Percentiles rank a stretch among this genome's conserved stretches.
phyloP scores from a whole-genome alignment of 2,888 invertebrate genomes.

The Junonia oenone region DNA sequence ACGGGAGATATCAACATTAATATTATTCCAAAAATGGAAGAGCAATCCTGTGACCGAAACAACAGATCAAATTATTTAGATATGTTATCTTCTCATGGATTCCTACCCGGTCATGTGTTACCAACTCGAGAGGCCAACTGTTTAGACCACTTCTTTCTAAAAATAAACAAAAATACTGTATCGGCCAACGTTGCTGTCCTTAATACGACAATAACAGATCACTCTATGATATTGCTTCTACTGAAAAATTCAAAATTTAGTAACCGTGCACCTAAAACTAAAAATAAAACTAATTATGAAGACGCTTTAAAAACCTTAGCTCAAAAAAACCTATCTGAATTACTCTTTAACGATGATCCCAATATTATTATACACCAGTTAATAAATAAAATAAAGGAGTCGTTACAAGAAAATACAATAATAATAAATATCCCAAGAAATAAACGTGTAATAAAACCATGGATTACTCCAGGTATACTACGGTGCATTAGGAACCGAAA shows the following conservation, averaged over 20 bases:
- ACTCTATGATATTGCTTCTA: slow-evolving; percentile 1
- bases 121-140: slow-evolving; percentile 19
- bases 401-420: slow-evolving; percentile 1
- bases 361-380: neutral
- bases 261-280: neutral
- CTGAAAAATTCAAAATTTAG: neutral
- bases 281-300: neutral
- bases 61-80: slow-evolving; percentile 13
- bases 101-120: slow-evolving; percentile 15
- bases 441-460: neutral
- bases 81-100: slow-evolving; percentile 8
- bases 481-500: neutral
- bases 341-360: neutral
- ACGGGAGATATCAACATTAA: slow-evolving; percentile 15
- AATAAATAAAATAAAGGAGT: slow-evolving; percentile 3
- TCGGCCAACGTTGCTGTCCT: slow-evolving; percentile 10
- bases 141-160: slow-evolving; percentile 18
- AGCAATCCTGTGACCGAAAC: neutral
- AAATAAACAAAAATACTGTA: neutral
- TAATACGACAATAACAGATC: slow-evolving; percentile 19
- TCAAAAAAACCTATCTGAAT: neutral
- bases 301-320: neutral
- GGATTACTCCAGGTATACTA: neutral
- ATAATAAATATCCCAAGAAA: neutral
- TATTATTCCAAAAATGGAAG: slow-evolving; percentile 6